These are phyloP conservation scores for Epinephelus coioides DNA, from an alignment of 2,797 vertebrate species.

Conservation along the genomic window DNA sequence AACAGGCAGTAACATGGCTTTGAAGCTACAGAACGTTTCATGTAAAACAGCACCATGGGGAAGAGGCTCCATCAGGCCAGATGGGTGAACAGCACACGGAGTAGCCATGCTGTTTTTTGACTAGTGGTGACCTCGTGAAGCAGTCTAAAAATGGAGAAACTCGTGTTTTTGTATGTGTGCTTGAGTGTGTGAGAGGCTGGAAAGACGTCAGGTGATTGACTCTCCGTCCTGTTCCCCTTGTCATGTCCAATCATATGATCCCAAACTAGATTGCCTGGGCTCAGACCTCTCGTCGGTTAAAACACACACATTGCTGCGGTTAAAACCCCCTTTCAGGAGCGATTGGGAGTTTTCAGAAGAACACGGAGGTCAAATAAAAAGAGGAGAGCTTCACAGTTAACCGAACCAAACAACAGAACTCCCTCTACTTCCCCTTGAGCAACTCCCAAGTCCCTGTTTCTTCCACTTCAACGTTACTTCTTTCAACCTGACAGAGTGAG, in stretches of 20 bases:
- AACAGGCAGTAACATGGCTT: conserved; percentile 78
- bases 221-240: conserved; percentile 42
- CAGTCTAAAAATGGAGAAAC: conserved; percentile 35
- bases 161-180: conserved; percentile 5
- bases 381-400: conserved; percentile 52
- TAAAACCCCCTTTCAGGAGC: conserved; percentile 34
- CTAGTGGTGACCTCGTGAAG: conserved; percentile 36
- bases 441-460: conserved; percentile 35
- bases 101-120: conserved; percentile 45
- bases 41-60: conserved; percentile 65
- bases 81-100: conserved; percentile 52
- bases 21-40: conserved; percentile 76
- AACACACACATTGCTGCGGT: conserved; percentile 53
- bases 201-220: conserved; percentile 24
- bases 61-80: conserved; percentile 56
- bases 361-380: conserved; percentile 57
- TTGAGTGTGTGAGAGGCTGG: conserved; percentile 14
- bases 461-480: conserved; percentile 48
- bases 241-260: conserved; percentile 73
- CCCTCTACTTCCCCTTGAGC: conserved; percentile 32
- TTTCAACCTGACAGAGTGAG: conserved; percentile 47
- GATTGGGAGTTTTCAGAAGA: conserved; percentile 40
- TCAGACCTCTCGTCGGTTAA: conserved; percentile 61
- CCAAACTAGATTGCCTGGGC: conserved; percentile 71
- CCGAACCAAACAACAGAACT: conserved; percentile 48